Conservation (phyloP, 1,140 invertebrate species). For the Chrysopa pallens region DNA sequence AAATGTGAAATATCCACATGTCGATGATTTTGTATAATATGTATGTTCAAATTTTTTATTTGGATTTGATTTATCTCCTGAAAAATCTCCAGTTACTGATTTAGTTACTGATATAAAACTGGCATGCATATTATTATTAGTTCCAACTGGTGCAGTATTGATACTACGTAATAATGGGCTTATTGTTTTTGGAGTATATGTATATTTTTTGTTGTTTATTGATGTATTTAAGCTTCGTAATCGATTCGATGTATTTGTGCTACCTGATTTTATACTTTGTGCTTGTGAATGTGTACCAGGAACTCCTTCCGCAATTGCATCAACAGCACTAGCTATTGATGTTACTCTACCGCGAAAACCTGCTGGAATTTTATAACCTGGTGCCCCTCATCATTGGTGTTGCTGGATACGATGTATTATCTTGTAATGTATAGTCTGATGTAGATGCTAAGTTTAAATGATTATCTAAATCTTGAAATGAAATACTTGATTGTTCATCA, state of each 20-base stretch:
- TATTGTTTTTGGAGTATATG: slow-evolving; percentile 15
- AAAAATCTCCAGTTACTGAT: slow-evolving; percentile 50
- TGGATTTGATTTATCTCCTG: slow-evolving; percentile 27
- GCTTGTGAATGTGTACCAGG: slow-evolving; percentile 36
- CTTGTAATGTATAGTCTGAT: too few relatives aligned
- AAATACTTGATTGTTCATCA: too few relatives aligned
- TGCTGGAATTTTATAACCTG: slow-evolving; percentile 41
- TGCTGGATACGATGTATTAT: too few relatives aligned
- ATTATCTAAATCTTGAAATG: too few relatives aligned
- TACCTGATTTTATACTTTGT: slow-evolving; percentile 36
- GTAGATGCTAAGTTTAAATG: too few relatives aligned
- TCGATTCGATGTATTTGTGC: slow-evolving; percentile 32
- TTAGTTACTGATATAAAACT: slow-evolving; percentile 56
- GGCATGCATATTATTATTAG: slow-evolving; percentile 18
- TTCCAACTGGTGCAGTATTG: slow-evolving; percentile 14
- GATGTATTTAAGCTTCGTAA: slow-evolving; percentile 19
- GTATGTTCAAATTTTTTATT: slow-evolving; percentile 48
- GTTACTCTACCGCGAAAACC: slow-evolving; percentile 46
- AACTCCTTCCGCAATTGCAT: slow-evolving; percentile 27
- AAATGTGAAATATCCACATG: slow-evolving; percentile 70
- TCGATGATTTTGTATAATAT: slow-evolving; percentile 69
- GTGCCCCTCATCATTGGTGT: slow-evolving; percentile 38
- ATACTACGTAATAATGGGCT: slow-evolving; percentile 11
- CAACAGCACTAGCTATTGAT: slow-evolving; percentile 34
- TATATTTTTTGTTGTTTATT: slow-evolving; percentile 21